Evolutionary conservation across 2,888 invertebrate genomes (phyloP).

Genomic region (Scaptomyza reducta): DNA sequence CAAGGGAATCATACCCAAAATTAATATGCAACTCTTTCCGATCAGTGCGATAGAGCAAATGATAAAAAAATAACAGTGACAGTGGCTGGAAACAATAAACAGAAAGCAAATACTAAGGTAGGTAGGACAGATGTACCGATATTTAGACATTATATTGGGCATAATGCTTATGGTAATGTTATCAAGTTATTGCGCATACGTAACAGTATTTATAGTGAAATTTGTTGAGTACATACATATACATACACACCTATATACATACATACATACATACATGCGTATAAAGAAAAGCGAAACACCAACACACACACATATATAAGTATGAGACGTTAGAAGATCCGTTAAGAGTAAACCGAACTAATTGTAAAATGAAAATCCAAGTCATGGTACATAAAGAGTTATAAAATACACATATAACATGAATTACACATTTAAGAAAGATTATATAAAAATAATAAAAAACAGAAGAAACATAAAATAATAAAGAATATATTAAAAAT

Average conservation of each 20-base stretch:
- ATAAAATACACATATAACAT: constrained; percentile 64
- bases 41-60: constrained; percentile 30
- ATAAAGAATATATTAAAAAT: constrained; percentile 77
- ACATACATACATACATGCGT: constrained; percentile 30
- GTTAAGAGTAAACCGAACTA: constrained; percentile 40
- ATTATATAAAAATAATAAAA: constrained; percentile 70
- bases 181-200: constrained; percentile 56
- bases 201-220: constrained; percentile 72
- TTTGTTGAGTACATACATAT: constrained; percentile 70
- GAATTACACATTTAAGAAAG: constrained; percentile 78
- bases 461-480: constrained; percentile 40
- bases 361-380: constrained; percentile 54
- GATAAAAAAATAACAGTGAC: constrained; percentile 3
- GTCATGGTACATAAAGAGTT: constrained; percentile 63
- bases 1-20: constrained; percentile 43
- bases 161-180: constrained; percentile 64
- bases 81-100: constrained; percentile 49
- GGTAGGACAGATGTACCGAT: constrained; percentile 60
- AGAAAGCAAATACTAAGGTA: constrained; percentile 55
- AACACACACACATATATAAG: constrained; percentile 42
- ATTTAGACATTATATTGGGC: constrained; percentile 49
- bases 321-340: constrained; percentile 39
- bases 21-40: constrained; percentile 37
- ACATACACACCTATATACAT: constrained; percentile 39
- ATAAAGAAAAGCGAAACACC: constrained; percentile 24